Evolutionary conservation across 2,113 vertebrate species (phyloP), one percentile per base, ranked within the genome.

Genomic region (Rhinopomastus cyanomelas): DNA sequence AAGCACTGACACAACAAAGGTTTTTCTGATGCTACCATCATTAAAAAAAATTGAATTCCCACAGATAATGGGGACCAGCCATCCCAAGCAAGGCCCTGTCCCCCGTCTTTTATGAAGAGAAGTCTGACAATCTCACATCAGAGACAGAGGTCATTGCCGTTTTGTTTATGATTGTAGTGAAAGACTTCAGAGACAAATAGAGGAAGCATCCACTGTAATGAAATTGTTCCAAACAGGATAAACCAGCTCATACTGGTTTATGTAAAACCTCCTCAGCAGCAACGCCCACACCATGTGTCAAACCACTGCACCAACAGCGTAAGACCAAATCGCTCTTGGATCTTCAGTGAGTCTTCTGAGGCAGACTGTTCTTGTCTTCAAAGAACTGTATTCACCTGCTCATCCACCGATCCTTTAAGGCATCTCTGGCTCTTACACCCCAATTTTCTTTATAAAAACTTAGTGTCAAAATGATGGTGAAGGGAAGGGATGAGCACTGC

Each of bases 211-310:
- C 51, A 57, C 51, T 32, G 30, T 13, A 75, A 72, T 30, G 12
- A 69, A 90, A 84, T 74, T 48, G 62, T 72, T 79, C 69, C 34
- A 62, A 96, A 91, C 92, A 94, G 94, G 83, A 93, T 85, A 91
- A 94, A 95, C 93, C 84, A 95, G 92, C 77, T 95, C 74, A 44
- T 42, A 69, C 71, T 7, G 46, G 86, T 91, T 95, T 81, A 93
- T 29, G 69, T 75, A 86, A 88, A 94, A 75, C 23, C 7, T 46
- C 82, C 85, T 68, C 39, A 71, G 86, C 65, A 91, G 91, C 86
- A 81, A 86, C 82, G 86, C 74, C 86, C 89, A 36, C 80, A 51
- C 55, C 5, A 22, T 56, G 44, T 75, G 83, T 90, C 81, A 79
- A 81, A 86, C n/a, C 90, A 48, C 85, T 60, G 81, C 95, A 76